Conservation (phyloP, 2,113 vertebrate genomes). For the Chamaea fasciata region DNA sequence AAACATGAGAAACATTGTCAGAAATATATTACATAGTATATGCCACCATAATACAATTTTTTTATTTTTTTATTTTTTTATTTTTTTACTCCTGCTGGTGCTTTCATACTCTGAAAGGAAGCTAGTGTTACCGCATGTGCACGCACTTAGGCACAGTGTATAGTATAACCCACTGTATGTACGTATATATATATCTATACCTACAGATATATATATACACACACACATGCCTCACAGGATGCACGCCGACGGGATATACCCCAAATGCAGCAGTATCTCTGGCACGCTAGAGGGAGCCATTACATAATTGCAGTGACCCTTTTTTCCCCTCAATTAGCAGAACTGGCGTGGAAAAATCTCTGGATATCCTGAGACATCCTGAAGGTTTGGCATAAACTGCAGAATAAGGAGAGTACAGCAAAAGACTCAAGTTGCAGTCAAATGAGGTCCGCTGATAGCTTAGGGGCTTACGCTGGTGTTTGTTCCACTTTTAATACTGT, state of each 20-base stretch:
- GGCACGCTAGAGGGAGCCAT: conserved; percentile 65
- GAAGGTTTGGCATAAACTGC: not conserved
- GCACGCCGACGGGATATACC: not conserved
- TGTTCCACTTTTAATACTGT: not conserved
- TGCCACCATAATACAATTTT: not conserved
- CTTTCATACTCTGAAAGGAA: not conserved
- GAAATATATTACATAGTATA: not conserved
- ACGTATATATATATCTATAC: accelerated
- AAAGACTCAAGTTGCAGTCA: not conserved
- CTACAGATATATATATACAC: accelerated
- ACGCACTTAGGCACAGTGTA: not conserved
- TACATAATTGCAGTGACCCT: conserved; percentile 58
- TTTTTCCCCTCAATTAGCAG: not conserved
- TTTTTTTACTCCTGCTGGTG: not conserved
- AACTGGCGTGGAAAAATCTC: not conserved
- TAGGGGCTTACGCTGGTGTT: not conserved
- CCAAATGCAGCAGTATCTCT: not conserved
- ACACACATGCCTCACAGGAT: not conserved
- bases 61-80: not conserved
- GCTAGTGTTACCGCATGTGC: accelerated
- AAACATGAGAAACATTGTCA: not conserved
- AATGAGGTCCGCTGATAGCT: not conserved
- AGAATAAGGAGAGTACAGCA: not conserved
- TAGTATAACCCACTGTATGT: too few relatives aligned
- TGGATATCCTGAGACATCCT: not conserved